Evolutionary conservation across 1,140 invertebrate genomes (phyloP), one percentile per base, ranked within the genome.

Genomic region (Heliconius nattereri): DNA sequence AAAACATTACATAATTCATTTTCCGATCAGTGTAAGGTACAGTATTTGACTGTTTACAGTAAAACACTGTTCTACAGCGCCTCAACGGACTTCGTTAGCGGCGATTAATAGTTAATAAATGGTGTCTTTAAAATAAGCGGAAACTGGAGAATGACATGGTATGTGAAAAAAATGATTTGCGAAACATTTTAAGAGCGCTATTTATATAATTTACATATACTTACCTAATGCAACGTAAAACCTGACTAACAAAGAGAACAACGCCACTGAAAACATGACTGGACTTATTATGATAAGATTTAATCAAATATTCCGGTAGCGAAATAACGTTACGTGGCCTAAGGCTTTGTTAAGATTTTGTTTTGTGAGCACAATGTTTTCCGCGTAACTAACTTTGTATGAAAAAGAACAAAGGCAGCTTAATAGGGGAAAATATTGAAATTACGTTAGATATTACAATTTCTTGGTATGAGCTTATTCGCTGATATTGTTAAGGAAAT

Each of bases 301-400:
- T 76, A 52, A 79, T 76, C 70, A 79, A 79, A 79, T 57, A 79
- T 79, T 79, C 73, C 60, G 73, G 7, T 70, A 49, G 73, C 40
- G 73, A 79, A 79, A 78, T 71, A 49, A 29, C 54, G n/a, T 54
- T 75, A 75, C 54, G 74, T 66, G 54, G 3, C 45, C 54, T 75
- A 37, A 60, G 60, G 60, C 26, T 66, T 66, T 66, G 60, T 66
- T 2, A 66, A 26, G 60, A 29, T 66, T n/a, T 29, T 66, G 60
- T 66, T 66, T 66, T 66, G 32, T 32, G 32, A 6, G 60, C 60
- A 29, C 29, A 29, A n/a, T 60, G 3, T 66, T 66, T 66, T 66
- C 60, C 60, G 60, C 60, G 60, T 29, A 66, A 66, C 60, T 66
- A 66, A 26, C 60, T 16, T 26, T 29, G n/a, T 66, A 70, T 76